These are phyloP conservation scores for Centropristis striata DNA, from an alignment of 2,113 vertebrate genomes.

Conservation along the genomic window DNA sequence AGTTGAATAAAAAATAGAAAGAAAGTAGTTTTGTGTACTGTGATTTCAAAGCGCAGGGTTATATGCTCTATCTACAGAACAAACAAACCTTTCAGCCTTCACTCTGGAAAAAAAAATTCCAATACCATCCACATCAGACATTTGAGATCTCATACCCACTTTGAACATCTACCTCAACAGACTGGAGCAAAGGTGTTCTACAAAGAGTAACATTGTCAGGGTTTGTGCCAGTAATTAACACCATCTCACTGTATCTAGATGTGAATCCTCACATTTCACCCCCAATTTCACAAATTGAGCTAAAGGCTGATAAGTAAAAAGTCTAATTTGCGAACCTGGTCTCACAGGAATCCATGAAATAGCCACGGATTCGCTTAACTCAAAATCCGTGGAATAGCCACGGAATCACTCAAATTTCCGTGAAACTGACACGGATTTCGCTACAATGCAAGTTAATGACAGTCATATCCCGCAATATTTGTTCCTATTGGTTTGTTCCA, in stretches of 20 bases:
- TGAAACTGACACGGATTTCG: too few relatives aligned
- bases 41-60: slow-evolving; percentile 34
- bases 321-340: too few relatives aligned
- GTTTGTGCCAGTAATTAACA: slow-evolving; percentile 2
- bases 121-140: slow-evolving; percentile 13
- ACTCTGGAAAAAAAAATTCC: slow-evolving; percentile 1
- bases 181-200: neutral
- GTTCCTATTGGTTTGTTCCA: too few relatives aligned
- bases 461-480: too few relatives aligned
- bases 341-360: too few relatives aligned
- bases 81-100: slow-evolving; percentile 39
- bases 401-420: too few relatives aligned
- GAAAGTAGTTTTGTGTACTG: slow-evolving; percentile 7
- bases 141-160: slow-evolving; percentile 17
- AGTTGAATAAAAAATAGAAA: slow-evolving; percentile 2
- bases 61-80: neutral
- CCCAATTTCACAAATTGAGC: too few relatives aligned
- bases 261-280: too few relatives aligned
- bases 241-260: neutral
- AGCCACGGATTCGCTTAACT: too few relatives aligned
- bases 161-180: slow-evolving; percentile 10
- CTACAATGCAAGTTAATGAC: too few relatives aligned
- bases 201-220: neutral
- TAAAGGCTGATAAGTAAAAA: neutral
- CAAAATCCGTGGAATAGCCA: too few relatives aligned